Percentiles rank a stretch among this genome's conserved stretches.
phyloP scores from a whole-genome alignment of 2,113 vertebrate genomes.

The Narcine bancroftii region DNA sequence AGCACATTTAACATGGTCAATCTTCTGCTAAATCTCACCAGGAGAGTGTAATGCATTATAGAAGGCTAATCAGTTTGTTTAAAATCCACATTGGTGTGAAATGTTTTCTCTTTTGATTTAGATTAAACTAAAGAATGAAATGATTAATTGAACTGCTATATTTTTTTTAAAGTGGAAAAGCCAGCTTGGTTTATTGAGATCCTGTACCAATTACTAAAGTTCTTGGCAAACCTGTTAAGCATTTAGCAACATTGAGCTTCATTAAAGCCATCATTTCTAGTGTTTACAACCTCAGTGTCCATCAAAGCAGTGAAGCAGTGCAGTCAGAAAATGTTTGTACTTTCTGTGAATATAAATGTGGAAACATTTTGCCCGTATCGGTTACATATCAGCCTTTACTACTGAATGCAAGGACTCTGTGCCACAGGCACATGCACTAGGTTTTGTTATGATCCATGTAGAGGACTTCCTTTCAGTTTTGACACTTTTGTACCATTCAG shows the following conservation, averaged over 20 bases:
- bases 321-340: neutral
- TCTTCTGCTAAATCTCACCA: conserved; percentile 27
- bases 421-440: neutral
- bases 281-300: conserved; percentile 26
- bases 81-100: conserved; percentile 7
- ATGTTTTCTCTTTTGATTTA: conserved; percentile 26
- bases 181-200: conserved; percentile 23
- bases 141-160: conserved; percentile 29
- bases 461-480: neutral
- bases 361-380: neutral
- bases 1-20: conserved; percentile 25
- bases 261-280: conserved; percentile 15
- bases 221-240: conserved; percentile 18
- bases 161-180: neutral
- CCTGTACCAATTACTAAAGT: conserved; percentile 16
- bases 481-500: neutral
- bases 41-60: neutral
- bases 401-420: neutral
- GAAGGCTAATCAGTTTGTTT: conserved; percentile 27
- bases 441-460: neutral
- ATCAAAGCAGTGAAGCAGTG: neutral
- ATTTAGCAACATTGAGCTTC: conserved; percentile 28
- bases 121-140: conserved; percentile 7
- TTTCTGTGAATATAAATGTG: neutral
- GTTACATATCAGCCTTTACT: conserved; percentile 11